Evolutionary conservation across 2,113 vertebrate genomes (phyloP).

Genomic region (zebrafish (Danio rerio)): DNA sequence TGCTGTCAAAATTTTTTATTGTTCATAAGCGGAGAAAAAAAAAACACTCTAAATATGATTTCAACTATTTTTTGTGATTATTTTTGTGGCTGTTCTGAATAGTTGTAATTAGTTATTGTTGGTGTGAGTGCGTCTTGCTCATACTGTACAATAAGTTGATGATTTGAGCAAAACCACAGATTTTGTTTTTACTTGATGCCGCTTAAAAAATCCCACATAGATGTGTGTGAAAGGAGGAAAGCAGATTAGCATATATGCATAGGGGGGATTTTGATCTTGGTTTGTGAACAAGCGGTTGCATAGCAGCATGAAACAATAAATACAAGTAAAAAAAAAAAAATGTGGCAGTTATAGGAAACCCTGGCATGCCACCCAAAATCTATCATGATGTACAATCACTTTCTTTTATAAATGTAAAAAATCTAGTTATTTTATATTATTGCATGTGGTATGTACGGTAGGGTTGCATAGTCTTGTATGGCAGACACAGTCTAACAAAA

Average conservation of each 20-base stretch:
- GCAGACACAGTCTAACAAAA: not conserved
- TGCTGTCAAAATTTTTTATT: too few species aligned
- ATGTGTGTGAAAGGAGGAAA: not conserved
- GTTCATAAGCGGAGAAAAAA: too few species aligned
- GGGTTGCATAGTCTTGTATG: conserved; percentile 21
- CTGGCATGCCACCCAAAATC: not conserved
- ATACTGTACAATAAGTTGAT: not conserved
- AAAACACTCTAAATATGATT: too few species aligned
- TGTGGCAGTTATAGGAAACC: not conserved
- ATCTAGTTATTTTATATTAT: not conserved
- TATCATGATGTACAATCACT: not conserved
- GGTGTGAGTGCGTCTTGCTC: not conserved
- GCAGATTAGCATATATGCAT: not conserved
- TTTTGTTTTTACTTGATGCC: too few species aligned
- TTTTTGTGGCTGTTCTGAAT: too few species aligned
- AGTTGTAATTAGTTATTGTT: not conserved
- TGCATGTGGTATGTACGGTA: not conserved
- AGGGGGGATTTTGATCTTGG: not conserved
- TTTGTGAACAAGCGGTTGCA: not conserved
- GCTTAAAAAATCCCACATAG: not conserved
- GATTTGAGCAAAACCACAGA: not conserved
- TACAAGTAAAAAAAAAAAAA: too few species aligned
- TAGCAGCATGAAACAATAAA: not conserved
- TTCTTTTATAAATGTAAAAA: not conserved
- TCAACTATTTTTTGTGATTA: too few species aligned